phyloP scores from a whole-genome alignment of 2,797 vertebrate genomes.

The Enteromius thamalakanensis region DNA sequence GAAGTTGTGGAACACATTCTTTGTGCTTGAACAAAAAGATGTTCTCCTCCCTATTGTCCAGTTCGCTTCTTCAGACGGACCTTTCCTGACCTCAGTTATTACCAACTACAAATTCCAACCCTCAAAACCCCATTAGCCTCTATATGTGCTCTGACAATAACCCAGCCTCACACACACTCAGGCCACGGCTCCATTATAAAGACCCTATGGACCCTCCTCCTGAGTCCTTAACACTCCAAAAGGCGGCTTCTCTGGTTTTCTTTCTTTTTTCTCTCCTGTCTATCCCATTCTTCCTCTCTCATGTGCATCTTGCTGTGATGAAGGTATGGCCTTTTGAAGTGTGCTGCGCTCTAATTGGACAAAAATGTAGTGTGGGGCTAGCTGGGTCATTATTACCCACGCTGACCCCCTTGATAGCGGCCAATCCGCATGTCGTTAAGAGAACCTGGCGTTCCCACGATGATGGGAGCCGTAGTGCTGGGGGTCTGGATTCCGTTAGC shows the following conservation, averaged over 20 bases:
- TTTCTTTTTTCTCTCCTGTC: constrained; percentile 30
- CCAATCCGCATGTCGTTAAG: constrained; percentile 87
- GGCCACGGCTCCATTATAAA: constrained; percentile 81
- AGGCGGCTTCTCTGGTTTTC: constrained; percentile 74
- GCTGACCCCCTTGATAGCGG: constrained; percentile 84
- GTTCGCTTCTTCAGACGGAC: constrained; percentile 36
- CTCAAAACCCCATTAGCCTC: constrained; percentile 59
- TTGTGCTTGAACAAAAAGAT: constrained; percentile 7
- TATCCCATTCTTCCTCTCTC: constrained; percentile 80
- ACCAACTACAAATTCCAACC: constrained; percentile 56
- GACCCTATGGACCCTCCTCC: constrained; percentile 75
- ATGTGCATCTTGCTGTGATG: constrained; percentile 90
- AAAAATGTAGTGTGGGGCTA: constrained; percentile 96
- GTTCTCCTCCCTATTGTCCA: constrained; percentile 24
- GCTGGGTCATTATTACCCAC: constrained; percentile 89
- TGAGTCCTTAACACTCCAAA: constrained; percentile 68
- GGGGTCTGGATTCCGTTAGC: constrained; percentile 89
- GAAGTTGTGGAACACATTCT: constrained; percentile 7
- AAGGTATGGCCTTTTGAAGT: constrained; percentile 93
- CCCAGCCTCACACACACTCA: constrained; percentile 50
- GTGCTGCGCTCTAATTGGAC: constrained; percentile 95
- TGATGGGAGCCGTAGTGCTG: constrained; percentile 68
- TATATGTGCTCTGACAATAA: constrained; percentile 53
- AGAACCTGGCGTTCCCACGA: constrained; percentile 86
- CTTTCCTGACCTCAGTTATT: constrained; percentile 53